Base-by-base conservation (phyloP, 2,888 invertebrate genomes). In the Nemurella pictetii region DNA sequence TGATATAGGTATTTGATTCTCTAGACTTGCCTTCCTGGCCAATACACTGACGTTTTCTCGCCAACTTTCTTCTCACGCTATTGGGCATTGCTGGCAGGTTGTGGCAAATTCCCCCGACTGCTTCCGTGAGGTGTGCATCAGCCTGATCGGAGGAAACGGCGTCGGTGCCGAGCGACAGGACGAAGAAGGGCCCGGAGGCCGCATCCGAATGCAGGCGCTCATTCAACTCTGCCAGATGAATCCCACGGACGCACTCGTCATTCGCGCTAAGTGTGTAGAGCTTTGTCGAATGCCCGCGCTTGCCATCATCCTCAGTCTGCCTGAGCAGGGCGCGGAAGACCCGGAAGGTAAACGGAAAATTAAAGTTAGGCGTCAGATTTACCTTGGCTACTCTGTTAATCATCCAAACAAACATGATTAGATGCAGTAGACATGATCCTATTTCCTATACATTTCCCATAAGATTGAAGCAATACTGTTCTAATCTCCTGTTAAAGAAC, bases 21-120 rank as follows among this genome's bases (percentile, higher is more conserved):
- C n/a, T n/a, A n/a, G n/a, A n/a, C n/a, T n/a, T n/a, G n/a, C n/a
- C n/a, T n/a, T n/a, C n/a, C n/a, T n/a, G n/a, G n/a, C n/a, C n/a
- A n/a, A n/a, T n/a, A n/a, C n/a, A n/a, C 15, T 55, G 20, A 75
- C 15, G 25, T 75, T 75, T 25, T 25, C 75, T 36, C 15, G 55
- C 55, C 55, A 36, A 12, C 74, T n/a, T n/a, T n/a, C n/a, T n/a
- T n/a, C n/a, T n/a, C n/a, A n/a, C 20, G 55, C 35, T 35, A 4
- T 35, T 12, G 3, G 55, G 5, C 20, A 15, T 55, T 20, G 15
- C 55, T n/a, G n/a, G n/a, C 20, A 78, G 78, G 30, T 98, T 87
- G 96, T 98, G 0, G 97, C 98, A 0, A 99, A 99, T 90, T 96
- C 96, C 91, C 98, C 98, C 0, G 98, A 98, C 89, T 95, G 95